phyloP scores from a whole-genome alignment of 2,113 vertebrate species.

The Dinomys branickii region DNA sequence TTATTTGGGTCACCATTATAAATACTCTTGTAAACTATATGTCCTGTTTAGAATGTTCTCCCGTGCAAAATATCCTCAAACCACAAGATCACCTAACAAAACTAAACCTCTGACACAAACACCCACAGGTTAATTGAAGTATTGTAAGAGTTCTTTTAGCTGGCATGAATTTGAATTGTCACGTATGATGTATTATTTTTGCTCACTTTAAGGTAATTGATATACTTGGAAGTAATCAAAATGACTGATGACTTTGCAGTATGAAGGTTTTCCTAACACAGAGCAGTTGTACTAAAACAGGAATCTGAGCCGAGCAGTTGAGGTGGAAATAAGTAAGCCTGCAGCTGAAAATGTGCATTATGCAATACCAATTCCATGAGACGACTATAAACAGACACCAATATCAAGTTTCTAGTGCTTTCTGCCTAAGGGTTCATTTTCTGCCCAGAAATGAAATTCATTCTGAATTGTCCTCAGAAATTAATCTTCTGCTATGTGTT shows the following conservation, averaged over 20 bases:
- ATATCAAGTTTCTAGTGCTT: constrained; percentile 65
- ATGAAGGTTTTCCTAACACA: constrained; percentile 48
- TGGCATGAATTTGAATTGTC: constrained; percentile 53
- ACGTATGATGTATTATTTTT: constrained; percentile 38
- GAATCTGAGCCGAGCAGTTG: constrained; percentile 59
- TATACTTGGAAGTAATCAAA: constrained; percentile 61
- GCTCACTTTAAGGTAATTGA: constrained; percentile 41
- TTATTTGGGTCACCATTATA: no score
- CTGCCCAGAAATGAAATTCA: constrained; percentile 68
- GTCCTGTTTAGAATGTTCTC: no score
- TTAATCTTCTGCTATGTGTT: constrained; percentile 76
- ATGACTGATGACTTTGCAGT: constrained; percentile 24
- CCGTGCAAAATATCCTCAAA: no score
- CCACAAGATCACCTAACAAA: background rate
- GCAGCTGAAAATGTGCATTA: constrained; percentile 65
- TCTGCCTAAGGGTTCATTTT: constrained; percentile 55
- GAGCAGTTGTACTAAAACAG: background rate
- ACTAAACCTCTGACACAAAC: background rate
- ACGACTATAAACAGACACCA: constrained; percentile 46
- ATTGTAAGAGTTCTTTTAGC: background rate
- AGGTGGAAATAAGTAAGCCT: constrained; percentile 38
- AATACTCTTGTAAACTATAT: no score
- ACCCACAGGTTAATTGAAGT: constrained; percentile 27
- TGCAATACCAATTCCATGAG: constrained; percentile 37
- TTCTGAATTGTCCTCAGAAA: constrained; percentile 72